These are phyloP conservation scores for Pavo muticus DNA, from an alignment of 2,113 vertebrate genomes.

Conservation along the genomic window DNA sequence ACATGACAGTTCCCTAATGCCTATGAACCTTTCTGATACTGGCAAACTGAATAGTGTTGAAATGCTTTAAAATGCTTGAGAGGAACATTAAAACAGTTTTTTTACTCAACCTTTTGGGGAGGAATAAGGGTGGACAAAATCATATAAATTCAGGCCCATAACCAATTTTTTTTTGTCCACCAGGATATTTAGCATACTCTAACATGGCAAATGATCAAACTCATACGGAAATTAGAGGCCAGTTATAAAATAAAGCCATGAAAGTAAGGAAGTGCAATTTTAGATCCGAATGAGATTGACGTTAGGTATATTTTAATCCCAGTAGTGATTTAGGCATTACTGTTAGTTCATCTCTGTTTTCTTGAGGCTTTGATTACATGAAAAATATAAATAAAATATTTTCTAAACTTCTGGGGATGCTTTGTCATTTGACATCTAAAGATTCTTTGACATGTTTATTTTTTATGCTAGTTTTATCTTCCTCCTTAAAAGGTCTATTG, in stretches of 20 bases:
- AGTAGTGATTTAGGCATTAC: not conserved
- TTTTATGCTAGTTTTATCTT: not conserved
- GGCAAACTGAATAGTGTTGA: not conserved
- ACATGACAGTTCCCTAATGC: not conserved
- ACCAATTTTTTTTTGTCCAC: not conserved
- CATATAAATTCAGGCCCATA: accelerated
- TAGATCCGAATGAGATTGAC: not conserved
- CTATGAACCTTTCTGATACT: not conserved
- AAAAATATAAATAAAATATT: not conserved
- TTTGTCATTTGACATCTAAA: not conserved
- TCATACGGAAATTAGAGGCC: not conserved
- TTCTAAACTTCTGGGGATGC: not conserved
- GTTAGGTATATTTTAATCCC: not conserved
- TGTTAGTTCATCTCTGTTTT: not conserved
- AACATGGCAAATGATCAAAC: not conserved
- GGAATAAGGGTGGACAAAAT: not conserved
- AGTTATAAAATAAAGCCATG: not conserved
- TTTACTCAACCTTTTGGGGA: not conserved
- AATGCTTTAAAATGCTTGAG: not conserved
- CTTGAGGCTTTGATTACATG: not conserved
- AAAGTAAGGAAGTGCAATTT: not conserved
- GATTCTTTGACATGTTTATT: not conserved
- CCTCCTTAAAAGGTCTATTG: not conserved
- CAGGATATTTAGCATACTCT: not conserved
- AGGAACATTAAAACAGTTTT: not conserved